Evolutionary conservation across 1,140 invertebrate species (phyloP).

Genomic region (Palaemon carinicauda): DNA sequence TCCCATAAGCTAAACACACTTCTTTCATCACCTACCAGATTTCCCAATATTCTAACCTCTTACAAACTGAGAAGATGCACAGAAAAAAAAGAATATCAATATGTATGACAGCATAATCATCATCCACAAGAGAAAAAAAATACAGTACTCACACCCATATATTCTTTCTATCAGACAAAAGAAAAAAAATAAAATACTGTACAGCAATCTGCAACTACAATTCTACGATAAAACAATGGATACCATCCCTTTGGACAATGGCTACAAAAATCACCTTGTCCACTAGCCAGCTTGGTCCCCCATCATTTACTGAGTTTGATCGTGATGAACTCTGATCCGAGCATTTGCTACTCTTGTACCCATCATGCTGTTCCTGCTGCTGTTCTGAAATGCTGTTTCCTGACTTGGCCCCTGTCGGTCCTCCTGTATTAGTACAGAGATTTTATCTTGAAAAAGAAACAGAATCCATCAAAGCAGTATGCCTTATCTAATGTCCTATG

Average conservation of each 20-base stretch:
- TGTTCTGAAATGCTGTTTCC: slow-evolving; percentile 24
- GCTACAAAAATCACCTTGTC: slow-evolving; percentile 14
- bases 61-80: too few species aligned
- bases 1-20: too few species aligned
- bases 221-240: background rate
- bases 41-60: too few species aligned
- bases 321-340: slow-evolving; percentile 11
- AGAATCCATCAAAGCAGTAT: too few species aligned
- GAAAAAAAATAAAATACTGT: background rate
- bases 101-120: too few species aligned
- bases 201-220: background rate
- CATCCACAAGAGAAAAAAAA: too few species aligned
- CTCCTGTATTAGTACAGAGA: slow-evolving; percentile 8
- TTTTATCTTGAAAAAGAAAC: too few species aligned
- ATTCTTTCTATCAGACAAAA: background rate
- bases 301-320: slow-evolving; percentile 33
- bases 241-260: background rate
- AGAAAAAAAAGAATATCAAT: too few species aligned
- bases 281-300: slow-evolving; percentile 41
- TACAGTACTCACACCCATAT: too few species aligned
- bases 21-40: too few species aligned
- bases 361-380: slow-evolving; percentile 2
- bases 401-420: slow-evolving; percentile 6
- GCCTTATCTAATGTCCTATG: too few species aligned
- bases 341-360: background rate